Evolutionary conservation across 1,140 invertebrate genomes (phyloP).

Genomic region (Ridgeia piscesae): DNA sequence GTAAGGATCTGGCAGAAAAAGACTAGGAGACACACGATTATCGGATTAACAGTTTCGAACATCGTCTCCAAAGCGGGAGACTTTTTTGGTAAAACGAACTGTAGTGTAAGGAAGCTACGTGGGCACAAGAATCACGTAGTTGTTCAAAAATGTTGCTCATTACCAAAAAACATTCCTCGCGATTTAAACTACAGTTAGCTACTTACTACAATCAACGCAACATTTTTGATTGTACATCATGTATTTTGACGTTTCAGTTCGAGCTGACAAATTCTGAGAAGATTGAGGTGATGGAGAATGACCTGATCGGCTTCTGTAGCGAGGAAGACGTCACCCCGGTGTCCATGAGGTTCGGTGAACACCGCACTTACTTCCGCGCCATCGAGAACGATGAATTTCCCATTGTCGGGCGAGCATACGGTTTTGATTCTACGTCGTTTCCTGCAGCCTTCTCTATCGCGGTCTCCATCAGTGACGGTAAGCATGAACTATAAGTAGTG

Average conservation of each 20-base stretch:
- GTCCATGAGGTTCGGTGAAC: not conserved
- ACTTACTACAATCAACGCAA: too few species aligned
- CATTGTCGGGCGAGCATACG: not conserved
- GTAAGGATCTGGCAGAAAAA: not conserved
- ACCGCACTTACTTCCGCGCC: not conserved
- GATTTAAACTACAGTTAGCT: too few species aligned
- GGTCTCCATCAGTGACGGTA: not conserved
- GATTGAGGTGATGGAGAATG: not conserved
- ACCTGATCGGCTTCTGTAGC: not conserved
- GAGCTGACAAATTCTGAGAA: not conserved
- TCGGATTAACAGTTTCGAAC: too few species aligned
- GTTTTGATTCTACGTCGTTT: not conserved
- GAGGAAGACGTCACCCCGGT: not conserved
- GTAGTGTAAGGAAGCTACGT: too few species aligned
- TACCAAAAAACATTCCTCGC: too few species aligned
- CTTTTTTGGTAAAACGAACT: too few species aligned
- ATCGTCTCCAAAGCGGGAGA: too few species aligned
- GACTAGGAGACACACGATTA: not conserved
- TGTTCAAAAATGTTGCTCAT: too few species aligned
- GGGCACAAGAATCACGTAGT: too few species aligned
- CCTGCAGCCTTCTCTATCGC: not conserved
- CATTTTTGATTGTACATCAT: too few species aligned
- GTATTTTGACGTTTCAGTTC: too few species aligned
- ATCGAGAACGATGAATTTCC: not conserved
- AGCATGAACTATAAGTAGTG: not conserved